A percentile compares a stretch with the other conserved stretches of the same genome.
These are phyloP conservation scores for Isaurus tuberculatus DNA, from an alignment of 92 coral and sea anemone species.

Conservation along the genomic window DNA sequence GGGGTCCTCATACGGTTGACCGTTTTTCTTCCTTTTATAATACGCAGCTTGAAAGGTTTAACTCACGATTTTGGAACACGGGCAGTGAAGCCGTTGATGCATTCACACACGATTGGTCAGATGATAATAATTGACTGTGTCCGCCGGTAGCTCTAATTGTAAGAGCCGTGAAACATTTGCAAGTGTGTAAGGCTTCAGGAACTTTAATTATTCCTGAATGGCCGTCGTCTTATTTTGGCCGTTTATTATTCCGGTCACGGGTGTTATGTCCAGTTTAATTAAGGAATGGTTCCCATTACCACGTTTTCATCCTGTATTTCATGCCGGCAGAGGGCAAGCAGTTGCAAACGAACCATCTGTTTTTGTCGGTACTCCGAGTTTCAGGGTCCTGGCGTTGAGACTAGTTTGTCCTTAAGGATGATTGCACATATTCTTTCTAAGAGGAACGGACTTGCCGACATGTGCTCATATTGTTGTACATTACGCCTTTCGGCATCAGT, in stretches of 20 bases:
- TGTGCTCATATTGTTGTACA: not conserved
- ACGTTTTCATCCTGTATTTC: slow-evolving; percentile 2
- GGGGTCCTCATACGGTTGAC: no score
- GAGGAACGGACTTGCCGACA: not conserved
- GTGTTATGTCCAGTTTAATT: slow-evolving; percentile 3
- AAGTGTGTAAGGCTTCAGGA: slow-evolving; percentile 13
- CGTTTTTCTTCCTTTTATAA: no score
- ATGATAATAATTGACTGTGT: slow-evolving; percentile 38
- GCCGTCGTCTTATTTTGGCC: slow-evolving; percentile 36
- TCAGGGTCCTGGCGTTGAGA: slow-evolving; percentile 32
- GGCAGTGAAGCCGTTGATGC: slow-evolving; percentile 37
- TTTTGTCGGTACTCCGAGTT: slow-evolving; percentile 34
- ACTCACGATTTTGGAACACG: no score
- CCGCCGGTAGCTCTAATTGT: slow-evolving; percentile 38
- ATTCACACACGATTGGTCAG: slow-evolving; percentile 12
- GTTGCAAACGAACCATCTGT: slow-evolving; percentile 19
- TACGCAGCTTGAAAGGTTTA: no score
- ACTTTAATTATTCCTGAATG: slow-evolving; percentile 27
- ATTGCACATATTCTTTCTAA: not conserved
- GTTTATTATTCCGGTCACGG: slow-evolving; percentile 13
- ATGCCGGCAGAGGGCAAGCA: slow-evolving; percentile 11
- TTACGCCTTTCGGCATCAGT: not conserved
- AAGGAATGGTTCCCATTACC: slow-evolving; percentile 23
- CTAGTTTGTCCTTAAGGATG: slow-evolving; percentile 14
- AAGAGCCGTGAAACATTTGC: slow-evolving; percentile 20